These are phyloP conservation scores for Spicauda simplicius DNA, from an alignment of 2,888 invertebrate species.

Conservation along the genomic window DNA sequence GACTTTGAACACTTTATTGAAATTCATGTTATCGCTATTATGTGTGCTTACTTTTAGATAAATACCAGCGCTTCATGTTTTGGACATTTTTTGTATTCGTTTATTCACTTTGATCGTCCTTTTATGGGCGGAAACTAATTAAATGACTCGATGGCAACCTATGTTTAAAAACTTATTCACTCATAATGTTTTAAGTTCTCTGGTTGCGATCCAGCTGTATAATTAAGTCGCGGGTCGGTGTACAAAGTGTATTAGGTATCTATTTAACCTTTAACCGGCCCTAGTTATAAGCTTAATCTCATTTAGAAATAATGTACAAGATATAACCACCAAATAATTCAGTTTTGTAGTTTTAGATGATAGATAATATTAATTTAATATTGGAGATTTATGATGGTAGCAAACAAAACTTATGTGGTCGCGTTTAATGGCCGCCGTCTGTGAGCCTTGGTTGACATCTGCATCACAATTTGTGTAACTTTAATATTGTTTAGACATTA, in stretches of 20 bases:
- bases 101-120: constrained; percentile 46
- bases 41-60: constrained; percentile 60
- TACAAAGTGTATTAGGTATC: constrained; percentile 35
- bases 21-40: constrained; percentile 46
- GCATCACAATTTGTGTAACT: constrained; percentile 61
- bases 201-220: constrained; percentile 18
- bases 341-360: constrained; percentile 59
- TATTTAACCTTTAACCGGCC: constrained; percentile 33
- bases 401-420: constrained; percentile 33
- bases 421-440: constrained; percentile 41
- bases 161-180: neutral
- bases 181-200: neutral
- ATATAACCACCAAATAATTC: constrained; percentile 81
- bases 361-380: constrained; percentile 45
- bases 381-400: constrained; percentile 41
- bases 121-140: neutral
- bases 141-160: constrained; percentile 1
- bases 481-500: constrained; percentile 45
- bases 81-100: constrained; percentile 46
- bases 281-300: constrained; percentile 67
- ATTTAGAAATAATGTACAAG: constrained; percentile 79
- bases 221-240: constrained; percentile 36
- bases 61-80: constrained; percentile 49
- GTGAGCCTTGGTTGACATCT: constrained; percentile 69
- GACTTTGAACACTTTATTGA: constrained; percentile 44